These are phyloP conservation scores for Embiotoca jacksoni DNA, from an alignment of 2,113 vertebrate genomes.

Conservation along the genomic window DNA sequence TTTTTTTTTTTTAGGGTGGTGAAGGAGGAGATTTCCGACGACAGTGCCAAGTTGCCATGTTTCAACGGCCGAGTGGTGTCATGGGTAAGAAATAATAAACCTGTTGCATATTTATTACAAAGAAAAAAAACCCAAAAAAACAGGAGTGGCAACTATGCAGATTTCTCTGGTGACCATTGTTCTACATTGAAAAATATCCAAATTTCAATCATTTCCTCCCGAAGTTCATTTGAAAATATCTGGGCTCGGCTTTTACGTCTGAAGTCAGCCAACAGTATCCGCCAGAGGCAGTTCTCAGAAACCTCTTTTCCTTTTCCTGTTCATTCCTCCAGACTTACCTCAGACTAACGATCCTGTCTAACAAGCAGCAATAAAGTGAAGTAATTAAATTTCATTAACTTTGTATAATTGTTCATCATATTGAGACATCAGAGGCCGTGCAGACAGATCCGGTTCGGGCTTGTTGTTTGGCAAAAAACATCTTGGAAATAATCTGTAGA, in stretches of 20 bases:
- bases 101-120: conserved; percentile 7
- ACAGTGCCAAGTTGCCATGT: conserved; percentile 90
- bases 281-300: conserved; percentile 32
- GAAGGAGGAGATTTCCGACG: conserved; percentile 94
- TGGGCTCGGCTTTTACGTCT: conserved; percentile 16
- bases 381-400: conserved; percentile 8
- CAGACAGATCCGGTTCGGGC: neutral
- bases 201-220: neutral
- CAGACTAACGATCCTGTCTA: conserved; percentile 7
- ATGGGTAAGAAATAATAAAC: conserved; percentile 86
- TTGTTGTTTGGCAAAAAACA: neutral
- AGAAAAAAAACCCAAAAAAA: too few relatives aligned
- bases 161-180: conserved; percentile 4
- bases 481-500: neutral
- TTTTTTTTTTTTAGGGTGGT: conserved; percentile 87
- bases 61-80: conserved; percentile 94
- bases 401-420: neutral
- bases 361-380: conserved; percentile 29
- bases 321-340: conserved; percentile 19
- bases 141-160: neutral
- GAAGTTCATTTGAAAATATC: conserved; percentile 28
- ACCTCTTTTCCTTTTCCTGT: conserved; percentile 20
- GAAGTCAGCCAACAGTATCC: conserved; percentile 27
- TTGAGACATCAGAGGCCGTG: neutral
- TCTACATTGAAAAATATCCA: conserved; percentile 5